phyloP scores from a whole-genome alignment of 2,888 invertebrate species.

The Rambutsinella grinnellia region DNA sequence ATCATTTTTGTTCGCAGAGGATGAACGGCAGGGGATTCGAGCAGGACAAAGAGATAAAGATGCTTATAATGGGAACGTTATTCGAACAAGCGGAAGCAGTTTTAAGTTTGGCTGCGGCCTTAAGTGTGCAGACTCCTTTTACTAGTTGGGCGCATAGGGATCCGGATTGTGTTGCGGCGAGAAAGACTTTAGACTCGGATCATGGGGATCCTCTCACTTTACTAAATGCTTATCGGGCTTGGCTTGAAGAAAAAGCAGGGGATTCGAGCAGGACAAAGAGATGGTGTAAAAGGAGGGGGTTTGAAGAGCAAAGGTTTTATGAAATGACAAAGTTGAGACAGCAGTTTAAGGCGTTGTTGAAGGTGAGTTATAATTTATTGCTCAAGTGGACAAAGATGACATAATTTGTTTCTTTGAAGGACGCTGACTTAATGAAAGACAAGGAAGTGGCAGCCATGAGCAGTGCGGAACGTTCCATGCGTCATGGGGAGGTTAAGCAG shows the following conservation, averaged over 20 bases:
- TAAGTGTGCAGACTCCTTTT: conserved; percentile 94
- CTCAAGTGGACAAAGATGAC: background rate
- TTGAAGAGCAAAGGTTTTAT: conserved; percentile 97
- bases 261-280: conserved; percentile 72
- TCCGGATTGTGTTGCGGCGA: conserved; percentile 82
- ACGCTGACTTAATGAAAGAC: conserved; percentile 61
- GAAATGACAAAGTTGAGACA: conserved; percentile 93
- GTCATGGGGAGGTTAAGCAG: conserved; percentile 91
- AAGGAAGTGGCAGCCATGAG: conserved; percentile 68
- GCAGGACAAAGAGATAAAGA: conserved; percentile 81
- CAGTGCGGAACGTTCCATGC: conserved; percentile 82
- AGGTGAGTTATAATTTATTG: conserved; percentile 71
- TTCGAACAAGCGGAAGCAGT: conserved; percentile 91
- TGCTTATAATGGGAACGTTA: conserved; percentile 91
- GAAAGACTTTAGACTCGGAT: conserved; percentile 88
- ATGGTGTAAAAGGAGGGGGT: conserved; percentile 91
- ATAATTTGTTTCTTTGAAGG: conserved; percentile 35
- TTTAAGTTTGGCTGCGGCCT: conserved; percentile 88
- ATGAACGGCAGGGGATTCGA: conserved; percentile 92
- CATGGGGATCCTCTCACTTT: conserved; percentile 96
- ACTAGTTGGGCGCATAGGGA: conserved; percentile 91
- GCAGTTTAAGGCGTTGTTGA: conserved; percentile 87
- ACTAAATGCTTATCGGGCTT: conserved; percentile 87
- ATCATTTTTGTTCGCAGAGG: conserved; percentile 71
- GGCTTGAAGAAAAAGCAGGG: conserved; percentile 84